phyloP scores from a whole-genome alignment of 2,797 vertebrate genomes.

The Anomalospiza imberbis region DNA sequence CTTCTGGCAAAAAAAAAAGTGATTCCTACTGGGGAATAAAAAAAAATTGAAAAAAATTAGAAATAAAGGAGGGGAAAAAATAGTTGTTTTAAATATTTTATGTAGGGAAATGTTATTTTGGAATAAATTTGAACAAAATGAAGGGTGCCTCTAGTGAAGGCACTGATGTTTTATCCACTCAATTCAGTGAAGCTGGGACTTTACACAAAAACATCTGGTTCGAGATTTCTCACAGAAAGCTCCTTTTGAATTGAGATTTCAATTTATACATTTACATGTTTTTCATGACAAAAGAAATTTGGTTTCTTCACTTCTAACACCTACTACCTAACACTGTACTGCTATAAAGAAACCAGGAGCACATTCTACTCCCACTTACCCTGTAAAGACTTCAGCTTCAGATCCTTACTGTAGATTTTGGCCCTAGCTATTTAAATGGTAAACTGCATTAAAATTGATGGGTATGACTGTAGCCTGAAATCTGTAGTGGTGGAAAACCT shows the following conservation, averaged over 20 bases:
- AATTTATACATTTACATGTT: background rate
- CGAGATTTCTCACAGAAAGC: background rate
- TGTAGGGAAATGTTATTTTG: background rate
- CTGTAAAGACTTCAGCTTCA: background rate
- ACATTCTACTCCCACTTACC: background rate
- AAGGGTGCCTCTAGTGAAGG: background rate
- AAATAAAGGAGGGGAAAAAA: fast-evolving
- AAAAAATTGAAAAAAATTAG: too few species aligned
- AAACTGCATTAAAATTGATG: background rate
- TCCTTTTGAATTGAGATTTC: background rate
- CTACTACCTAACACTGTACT: background rate
- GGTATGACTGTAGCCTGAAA: background rate
- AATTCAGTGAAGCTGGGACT: background rate
- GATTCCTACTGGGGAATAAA: background rate
- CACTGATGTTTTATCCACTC: background rate
- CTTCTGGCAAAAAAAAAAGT: constrained; percentile 2
- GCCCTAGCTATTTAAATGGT: background rate
- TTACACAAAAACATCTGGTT: background rate
- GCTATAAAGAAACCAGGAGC: background rate
- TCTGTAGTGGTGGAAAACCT: background rate
- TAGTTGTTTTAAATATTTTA: background rate
- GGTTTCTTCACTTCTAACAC: background rate
- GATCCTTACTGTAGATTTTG: background rate
- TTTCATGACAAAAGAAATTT: background rate
- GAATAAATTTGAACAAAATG: background rate